Evolutionary conservation across 2,888 invertebrate species (phyloP), one percentile per base, ranked within the genome.

Genomic region (Plutella xylostella): DNA sequence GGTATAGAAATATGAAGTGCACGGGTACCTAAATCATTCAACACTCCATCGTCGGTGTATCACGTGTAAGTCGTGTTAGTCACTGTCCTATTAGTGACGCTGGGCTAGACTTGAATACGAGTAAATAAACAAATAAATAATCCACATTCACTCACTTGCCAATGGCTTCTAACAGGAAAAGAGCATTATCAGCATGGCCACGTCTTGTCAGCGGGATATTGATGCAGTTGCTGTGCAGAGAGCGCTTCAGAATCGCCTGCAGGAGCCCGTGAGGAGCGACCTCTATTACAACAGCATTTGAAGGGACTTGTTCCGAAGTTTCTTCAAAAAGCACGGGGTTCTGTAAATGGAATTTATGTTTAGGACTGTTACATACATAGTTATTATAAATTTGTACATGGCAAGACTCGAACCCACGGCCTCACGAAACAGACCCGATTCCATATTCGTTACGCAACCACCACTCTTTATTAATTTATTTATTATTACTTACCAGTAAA

Each of bases 191-290:
- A 5, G 77, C 72, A 53, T 87, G 86, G 1, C 86, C 88, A 34
- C 90, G 82, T 57, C 89, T 89, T 50, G 93, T 92, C 2, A 95
- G 70, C 0, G 92, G 87, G 42, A 94, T 79, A 58, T 92, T 90
- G 1, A 83, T 85, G 48, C 90, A 88, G 4, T 85, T 84, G n/a
- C 85, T 62, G 39, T 66, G 63, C 20, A 92, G 75, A 0, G 92
- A 90, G 46, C 93, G 83, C 60, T 91, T 91, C 9, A 96, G 69
- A 52, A 96, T 92, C 0, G 94, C 91, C 68, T 94, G 94, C 18
- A 96, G 80, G 17, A 96, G 79, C 18, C 92, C 90, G 57, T 96
- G 95, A 0, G 96, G 95, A 0, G 94, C 94, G 47, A 96, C 88
- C 71, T 96, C 95, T 41, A 96, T 88, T 1, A 90, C 85, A n/a